Base-by-base conservation (phyloP, 2,888 invertebrate genomes). In the Mechanitis messenoides region DNA sequence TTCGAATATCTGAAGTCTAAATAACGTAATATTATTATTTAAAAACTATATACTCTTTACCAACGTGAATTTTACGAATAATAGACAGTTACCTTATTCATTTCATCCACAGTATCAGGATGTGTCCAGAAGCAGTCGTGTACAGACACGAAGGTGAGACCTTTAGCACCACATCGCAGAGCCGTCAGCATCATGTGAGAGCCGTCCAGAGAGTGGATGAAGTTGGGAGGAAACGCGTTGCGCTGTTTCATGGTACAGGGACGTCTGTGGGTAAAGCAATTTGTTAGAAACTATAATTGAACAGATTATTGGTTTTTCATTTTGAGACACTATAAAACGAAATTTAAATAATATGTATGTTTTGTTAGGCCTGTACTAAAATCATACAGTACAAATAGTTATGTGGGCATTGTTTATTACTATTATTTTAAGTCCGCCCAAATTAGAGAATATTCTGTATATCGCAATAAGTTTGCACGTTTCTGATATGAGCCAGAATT, bases 111-210 rank as follows among this genome's bases (percentile, higher is more conserved):
- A 45, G 95, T 93, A 70, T 92, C 92, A 0, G 99, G 94, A 85
- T 99, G 99, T 1, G 99, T 99, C 99, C 99, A 99, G 91, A 94
- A 99, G 82, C 99, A 99, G 87, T 99, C 99, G 85, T 99, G 99
- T 33, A 99, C 98, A 0, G 99, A 98, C 5, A 97, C 96, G 90
- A 97, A 99, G 53, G 96, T 95, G 59, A 98, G 91, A 1, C 95
- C 97, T 5, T 90, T 90, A 42, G 94, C 92, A 84, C 95, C 95
- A 77, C 97, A 96, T 84, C 94, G 91, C 72, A 99, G 90, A 7
- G 98, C 95, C 2, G 99, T 99, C 68, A 99, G 92, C 98, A 99
- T 99, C 99, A 99, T 99, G 88, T 99, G 99, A 76, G 95, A 94
- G 58, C 99, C 98, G 90, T 99, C 99, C 79, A 99, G 91, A 38